These are phyloP conservation scores for Falco concolor DNA, from an alignment of 2,797 vertebrate species.

Conservation along the genomic window DNA sequence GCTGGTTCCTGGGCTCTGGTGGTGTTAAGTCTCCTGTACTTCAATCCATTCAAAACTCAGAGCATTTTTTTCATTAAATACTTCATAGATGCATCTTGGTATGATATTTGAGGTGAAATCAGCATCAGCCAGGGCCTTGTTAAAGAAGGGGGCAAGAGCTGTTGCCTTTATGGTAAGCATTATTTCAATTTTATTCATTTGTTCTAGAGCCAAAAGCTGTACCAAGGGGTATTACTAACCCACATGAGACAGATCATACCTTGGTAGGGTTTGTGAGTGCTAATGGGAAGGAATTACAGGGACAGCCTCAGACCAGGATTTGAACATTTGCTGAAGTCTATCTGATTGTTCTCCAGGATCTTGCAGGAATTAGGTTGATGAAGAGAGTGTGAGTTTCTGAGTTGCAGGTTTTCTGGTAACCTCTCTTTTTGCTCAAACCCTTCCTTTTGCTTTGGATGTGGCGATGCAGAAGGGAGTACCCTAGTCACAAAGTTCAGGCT, in stretches of 20 bases:
- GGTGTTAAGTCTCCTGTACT: background rate
- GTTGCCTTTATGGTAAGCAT: background rate
- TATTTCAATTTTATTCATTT: conserved; percentile 41
- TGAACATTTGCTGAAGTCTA: background rate
- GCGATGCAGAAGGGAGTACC: background rate
- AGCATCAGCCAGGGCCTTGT: background rate
- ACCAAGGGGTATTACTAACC: background rate
- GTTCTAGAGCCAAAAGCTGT: background rate
- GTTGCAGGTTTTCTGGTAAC: background rate
- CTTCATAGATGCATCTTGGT: background rate
- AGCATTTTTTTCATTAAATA: background rate
- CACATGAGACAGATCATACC: background rate
- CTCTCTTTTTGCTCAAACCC: background rate
- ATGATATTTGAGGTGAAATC: conserved; percentile 3
- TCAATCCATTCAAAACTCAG: background rate
- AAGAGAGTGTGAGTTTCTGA: background rate
- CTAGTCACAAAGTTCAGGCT: background rate
- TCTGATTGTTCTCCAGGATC: background rate
- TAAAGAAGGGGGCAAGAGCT: background rate
- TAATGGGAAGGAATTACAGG: background rate
- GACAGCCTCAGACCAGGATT: background rate
- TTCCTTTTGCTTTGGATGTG: background rate
- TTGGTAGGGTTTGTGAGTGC: background rate
- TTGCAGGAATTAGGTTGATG: background rate
- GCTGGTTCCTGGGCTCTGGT: background rate